These are phyloP conservation scores for Odontamblyopus lacepedii DNA, from an alignment of 2,797 vertebrate genomes.

Conservation along the genomic window DNA sequence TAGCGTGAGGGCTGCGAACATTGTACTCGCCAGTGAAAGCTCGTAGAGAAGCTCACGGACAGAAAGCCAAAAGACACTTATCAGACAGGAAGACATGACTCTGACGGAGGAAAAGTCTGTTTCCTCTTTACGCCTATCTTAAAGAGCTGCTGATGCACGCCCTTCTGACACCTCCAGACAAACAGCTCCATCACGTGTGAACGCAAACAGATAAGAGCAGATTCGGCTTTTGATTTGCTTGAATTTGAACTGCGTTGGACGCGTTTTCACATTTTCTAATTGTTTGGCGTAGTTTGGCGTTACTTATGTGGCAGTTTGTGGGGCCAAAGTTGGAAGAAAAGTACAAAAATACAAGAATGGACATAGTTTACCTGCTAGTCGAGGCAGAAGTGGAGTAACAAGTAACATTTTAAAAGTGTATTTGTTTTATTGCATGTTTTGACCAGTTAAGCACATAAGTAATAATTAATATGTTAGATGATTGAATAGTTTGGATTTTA, in stretches of 20 bases:
- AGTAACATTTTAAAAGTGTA: too few relatives aligned
- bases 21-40: constrained; percentile 17
- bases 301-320: too few relatives aligned
- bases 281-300: too few relatives aligned
- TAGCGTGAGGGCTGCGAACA: neutral
- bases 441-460: too few relatives aligned
- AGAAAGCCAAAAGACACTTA: constrained; percentile 63
- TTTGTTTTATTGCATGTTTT: too few relatives aligned
- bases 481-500: too few relatives aligned
- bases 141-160: constrained; percentile 66
- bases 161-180: constrained; percentile 35
- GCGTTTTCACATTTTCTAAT: too few relatives aligned
- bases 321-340: too few relatives aligned
- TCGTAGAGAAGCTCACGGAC: constrained; percentile 39
- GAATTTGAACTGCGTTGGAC: neutral
- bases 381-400: too few relatives aligned
- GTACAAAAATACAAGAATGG: too few relatives aligned
- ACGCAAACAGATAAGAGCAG: neutral
- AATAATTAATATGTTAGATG: too few relatives aligned
- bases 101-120: constrained; percentile 77
- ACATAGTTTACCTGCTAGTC: too few relatives aligned
- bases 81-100: constrained; percentile 76
- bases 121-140: constrained; percentile 76
- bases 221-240: neutral
- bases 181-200: constrained; percentile 18